phyloP scores from a whole-genome alignment of 2,888 invertebrate species.

The Calameuta filiformis region DNA sequence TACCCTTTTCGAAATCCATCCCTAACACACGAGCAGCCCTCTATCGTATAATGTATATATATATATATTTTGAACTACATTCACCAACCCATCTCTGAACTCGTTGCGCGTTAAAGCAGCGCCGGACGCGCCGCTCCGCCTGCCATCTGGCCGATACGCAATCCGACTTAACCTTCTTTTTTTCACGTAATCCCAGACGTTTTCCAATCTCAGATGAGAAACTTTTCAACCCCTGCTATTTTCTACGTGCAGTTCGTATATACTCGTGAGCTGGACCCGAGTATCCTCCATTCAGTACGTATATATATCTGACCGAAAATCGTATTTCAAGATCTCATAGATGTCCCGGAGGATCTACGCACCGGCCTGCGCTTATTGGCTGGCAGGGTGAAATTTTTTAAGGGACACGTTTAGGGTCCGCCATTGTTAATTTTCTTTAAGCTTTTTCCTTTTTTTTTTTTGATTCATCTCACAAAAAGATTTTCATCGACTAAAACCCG shows the following conservation, averaged over 20 bases:
- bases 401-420: not conserved
- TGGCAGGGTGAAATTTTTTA: not conserved
- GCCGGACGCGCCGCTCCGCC: slow-evolving; percentile 37
- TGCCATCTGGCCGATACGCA: slow-evolving; percentile 60
- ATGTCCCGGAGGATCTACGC: not conserved
- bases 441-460: not conserved
- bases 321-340: slow-evolving; percentile 42
- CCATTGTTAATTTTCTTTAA: not conserved
- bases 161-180: slow-evolving; percentile 50
- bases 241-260: not conserved
- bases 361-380: not conserved
- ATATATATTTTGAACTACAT: slow-evolving; percentile 25
- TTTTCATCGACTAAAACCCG: not conserved
- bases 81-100: slow-evolving; percentile 35
- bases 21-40: slow-evolving; percentile 25
- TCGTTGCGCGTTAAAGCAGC: slow-evolving; percentile 30
- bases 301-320: slow-evolving; percentile 47
- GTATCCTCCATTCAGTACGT: slow-evolving; percentile 40
- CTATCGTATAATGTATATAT: slow-evolving; percentile 41
- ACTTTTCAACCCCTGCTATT: slow-evolving; percentile 26
- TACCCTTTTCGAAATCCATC: slow-evolving; percentile 48
- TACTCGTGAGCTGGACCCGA: not conserved
- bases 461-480: not conserved
- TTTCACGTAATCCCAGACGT: slow-evolving; percentile 57
- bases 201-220: slow-evolving; percentile 49